Evolutionary conservation across 2,888 invertebrate genomes (phyloP).

Genomic region (Drosophila prolongata): DNA sequence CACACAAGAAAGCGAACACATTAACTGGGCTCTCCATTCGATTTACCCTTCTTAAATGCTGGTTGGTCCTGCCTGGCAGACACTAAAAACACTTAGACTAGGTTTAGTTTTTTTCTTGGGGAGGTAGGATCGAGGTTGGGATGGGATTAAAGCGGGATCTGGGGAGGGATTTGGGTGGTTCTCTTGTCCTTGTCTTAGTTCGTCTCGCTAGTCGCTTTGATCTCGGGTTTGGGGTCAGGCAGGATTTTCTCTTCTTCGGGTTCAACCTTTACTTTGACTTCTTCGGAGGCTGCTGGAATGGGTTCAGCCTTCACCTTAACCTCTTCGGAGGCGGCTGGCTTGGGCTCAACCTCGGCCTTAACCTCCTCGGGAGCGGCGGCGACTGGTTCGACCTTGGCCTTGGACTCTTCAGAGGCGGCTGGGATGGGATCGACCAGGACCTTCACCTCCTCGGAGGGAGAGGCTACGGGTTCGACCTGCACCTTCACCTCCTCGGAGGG

Average conservation of each 20-base stretch:
- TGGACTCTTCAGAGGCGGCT: constrained; percentile 20
- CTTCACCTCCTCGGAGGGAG: constrained; percentile 32
- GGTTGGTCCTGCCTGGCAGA: constrained; percentile 39
- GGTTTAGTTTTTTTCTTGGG: constrained; percentile 44
- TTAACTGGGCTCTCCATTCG: constrained; percentile 36
- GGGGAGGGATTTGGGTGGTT: constrained; percentile 34
- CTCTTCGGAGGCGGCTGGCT: constrained; percentile 36
- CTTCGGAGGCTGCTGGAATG: constrained; percentile 35
- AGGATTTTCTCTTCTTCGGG: constrained; percentile 30
- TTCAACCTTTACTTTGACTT: constrained; percentile 31
- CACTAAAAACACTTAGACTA: constrained; percentile 59
- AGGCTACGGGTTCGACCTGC: constrained; percentile 19
- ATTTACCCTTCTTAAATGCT: constrained; percentile 40
- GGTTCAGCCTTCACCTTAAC: constrained; percentile 39
- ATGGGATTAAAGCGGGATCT: constrained; percentile 50
- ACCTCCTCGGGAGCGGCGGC: constrained; percentile 33
- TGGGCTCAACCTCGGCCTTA: constrained; percentile 39
- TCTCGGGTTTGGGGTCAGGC: constrained; percentile 31
- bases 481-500: constrained; percentile 28
- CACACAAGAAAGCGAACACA: constrained; percentile 42
- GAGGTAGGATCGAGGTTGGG: constrained; percentile 50
- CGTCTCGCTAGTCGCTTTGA: constrained; percentile 59
- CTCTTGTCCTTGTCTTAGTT: constrained; percentile 42
- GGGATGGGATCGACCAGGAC: constrained; percentile 29
- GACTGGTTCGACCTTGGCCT: constrained; percentile 27